Evolutionary conservation across 2,113 vertebrate genomes (phyloP), one percentile per base, ranked within the genome.

Genomic region (Centropus bengalensis): DNA sequence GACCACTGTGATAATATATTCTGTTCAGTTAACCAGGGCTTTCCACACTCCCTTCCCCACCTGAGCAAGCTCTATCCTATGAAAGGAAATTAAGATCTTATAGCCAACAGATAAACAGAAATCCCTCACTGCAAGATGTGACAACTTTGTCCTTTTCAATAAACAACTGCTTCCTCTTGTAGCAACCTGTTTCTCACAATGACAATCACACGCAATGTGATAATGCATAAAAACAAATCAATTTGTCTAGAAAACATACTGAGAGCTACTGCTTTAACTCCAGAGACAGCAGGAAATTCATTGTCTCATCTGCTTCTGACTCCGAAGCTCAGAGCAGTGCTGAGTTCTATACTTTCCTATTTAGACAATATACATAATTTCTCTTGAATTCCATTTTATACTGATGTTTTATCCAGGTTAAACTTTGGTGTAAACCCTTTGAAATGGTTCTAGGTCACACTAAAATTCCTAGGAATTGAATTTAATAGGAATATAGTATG

Each of bases 181-280:
- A 63, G n/a, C n/a, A 89, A 54, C 80, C 49, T 92, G 33, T 56
- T 94, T 73, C 63, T 96, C 1, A 4, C 55, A 51, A 17, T 66
- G 76, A 54, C 52, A 59, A 74, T 82, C 44, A 52, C 3, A 5
- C 0, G 0, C 59, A 86, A 32, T 63, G 64, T 86, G 88, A 80
- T 91, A 95, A 82, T 86, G 85, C 82, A 88, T 91, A 64, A 91
- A 94, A 89, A 5, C 36, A 88, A 86, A 88, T 76, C 55, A 24
- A 33, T 93, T 82, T 91, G 27, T 33, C 55, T 71, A 40, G 36
- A 69, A 94, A 91, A 80, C n/a, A 19, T 84, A 60, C 62, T 0
- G 1, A 88, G 67, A 66, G 49, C 75, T 68, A 58, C 70, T 42
- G 63, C n/a, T 94, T 86, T 93, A 91, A 80, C 59, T 52, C n/a